phyloP scores from a whole-genome alignment of 2,888 invertebrate genomes.

The Ophion ellenae region DNA sequence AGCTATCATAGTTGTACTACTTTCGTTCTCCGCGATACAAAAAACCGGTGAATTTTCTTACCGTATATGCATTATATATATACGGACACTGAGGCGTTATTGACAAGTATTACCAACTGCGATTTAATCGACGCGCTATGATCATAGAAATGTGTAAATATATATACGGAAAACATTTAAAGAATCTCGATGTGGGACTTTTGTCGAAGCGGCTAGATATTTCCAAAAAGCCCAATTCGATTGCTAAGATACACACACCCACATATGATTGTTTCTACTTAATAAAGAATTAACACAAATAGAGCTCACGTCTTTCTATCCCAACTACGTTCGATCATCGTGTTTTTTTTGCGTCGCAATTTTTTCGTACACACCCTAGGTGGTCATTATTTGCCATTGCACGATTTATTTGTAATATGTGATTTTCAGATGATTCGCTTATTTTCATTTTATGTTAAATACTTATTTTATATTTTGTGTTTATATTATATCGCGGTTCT shows the following conservation, averaged over 20 bases:
- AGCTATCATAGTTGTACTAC: neutral
- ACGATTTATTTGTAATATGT: too few relatives aligned
- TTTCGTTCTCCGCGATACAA: neutral
- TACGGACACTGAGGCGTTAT: neutral
- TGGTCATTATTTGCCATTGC: neutral
- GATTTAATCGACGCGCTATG: slow-evolving; percentile 33
- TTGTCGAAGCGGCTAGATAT: slow-evolving; percentile 18
- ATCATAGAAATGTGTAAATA: slow-evolving; percentile 44
- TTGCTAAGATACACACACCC: slow-evolving; percentile 13
- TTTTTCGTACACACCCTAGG: neutral
- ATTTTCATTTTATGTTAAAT: too few relatives aligned
- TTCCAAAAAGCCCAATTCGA: slow-evolving; percentile 11
- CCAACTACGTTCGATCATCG: neutral
- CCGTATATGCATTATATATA: neutral
- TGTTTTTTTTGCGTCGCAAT: neutral
- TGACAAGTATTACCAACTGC: slow-evolving; percentile 10
- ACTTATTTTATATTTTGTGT: too few relatives aligned
- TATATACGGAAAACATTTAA: slow-evolving; percentile 16
- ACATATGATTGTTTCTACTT: slow-evolving; percentile 42
- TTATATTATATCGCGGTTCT: too few relatives aligned
- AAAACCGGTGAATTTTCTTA: slow-evolving; percentile 5
- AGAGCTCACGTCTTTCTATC: neutral
- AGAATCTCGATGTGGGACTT: slow-evolving; percentile 17
- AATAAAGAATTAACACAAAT: neutral
- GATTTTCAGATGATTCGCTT: too few relatives aligned